A percentile compares a stretch with the other conserved stretches of the same genome.
These are phyloP conservation scores for Brachymystax lenok DNA, from an alignment of 2,797 vertebrate genomes.

Conservation along the genomic window DNA sequence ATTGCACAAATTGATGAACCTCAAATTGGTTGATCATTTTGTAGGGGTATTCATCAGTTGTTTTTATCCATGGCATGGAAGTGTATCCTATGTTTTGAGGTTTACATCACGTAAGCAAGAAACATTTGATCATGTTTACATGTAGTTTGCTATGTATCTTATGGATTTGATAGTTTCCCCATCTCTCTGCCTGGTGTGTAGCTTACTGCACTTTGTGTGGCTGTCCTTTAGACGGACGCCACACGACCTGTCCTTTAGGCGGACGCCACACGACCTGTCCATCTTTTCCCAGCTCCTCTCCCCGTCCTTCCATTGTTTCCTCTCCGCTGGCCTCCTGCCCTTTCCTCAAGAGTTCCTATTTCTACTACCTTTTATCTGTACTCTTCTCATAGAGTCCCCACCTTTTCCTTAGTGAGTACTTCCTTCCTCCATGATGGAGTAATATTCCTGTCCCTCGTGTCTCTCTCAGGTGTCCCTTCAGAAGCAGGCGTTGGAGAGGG, in stretches of 20 bases:
- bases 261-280: no score
- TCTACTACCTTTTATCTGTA: neutral
- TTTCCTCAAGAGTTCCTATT: neutral
- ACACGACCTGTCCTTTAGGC: no score
- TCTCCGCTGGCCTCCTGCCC: neutral
- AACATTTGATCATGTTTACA: neutral
- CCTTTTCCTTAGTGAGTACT: neutral
- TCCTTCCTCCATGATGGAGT: neutral
- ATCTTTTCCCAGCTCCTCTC: neutral
- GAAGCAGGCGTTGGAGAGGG: conserved; percentile 75
- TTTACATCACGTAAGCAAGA: neutral
- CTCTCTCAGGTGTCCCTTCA: conserved; percentile 71
- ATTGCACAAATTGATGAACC: neutral
- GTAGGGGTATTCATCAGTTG: neutral
- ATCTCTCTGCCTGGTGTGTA: conserved; percentile 23
- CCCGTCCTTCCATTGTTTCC: neutral
- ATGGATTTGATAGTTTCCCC: conserved; percentile 31
- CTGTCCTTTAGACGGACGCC: no score
- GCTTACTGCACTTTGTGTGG: neutral
- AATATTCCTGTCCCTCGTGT: neutral
- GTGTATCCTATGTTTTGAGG: neutral
- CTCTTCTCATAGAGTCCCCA: neutral
- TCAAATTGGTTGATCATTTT: neutral
- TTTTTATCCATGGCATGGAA: conserved; percentile 10
- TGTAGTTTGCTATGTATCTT: neutral